These are phyloP conservation scores for Ptilodon capucinus DNA, from an alignment of 2,888 invertebrate species.

Conservation along the genomic window DNA sequence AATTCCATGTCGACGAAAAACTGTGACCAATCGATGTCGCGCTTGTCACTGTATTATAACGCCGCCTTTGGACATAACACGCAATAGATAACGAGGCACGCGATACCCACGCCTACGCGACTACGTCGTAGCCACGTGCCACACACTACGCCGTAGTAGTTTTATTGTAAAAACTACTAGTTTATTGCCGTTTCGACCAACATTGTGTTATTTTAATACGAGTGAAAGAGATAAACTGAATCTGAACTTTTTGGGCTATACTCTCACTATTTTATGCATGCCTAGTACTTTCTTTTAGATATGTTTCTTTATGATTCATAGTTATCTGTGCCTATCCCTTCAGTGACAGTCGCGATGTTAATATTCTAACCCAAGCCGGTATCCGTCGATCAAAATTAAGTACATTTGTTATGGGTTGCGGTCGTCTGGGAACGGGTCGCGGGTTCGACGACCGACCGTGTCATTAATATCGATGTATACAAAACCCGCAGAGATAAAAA, in stretches of 20 bases:
- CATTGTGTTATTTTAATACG: too few species aligned
- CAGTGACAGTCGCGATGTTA: neutral
- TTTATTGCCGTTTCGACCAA: too few species aligned
- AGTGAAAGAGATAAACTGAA: too few species aligned
- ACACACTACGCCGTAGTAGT: neutral
- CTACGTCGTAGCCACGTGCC: neutral
- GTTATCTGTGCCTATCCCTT: neutral
- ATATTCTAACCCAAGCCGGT: neutral
- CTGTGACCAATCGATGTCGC: neutral
- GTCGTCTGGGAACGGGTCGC: constrained; percentile 5
- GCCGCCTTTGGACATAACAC: neutral
- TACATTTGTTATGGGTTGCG: constrained; percentile 10
- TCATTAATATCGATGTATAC: constrained; percentile 8
- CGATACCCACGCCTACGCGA: neutral
- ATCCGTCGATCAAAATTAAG: constrained; percentile 7
- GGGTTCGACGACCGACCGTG: constrained; percentile 25
- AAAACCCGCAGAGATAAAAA: neutral
- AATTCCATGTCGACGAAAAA: neutral
- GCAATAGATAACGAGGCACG: neutral
- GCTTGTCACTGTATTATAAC: neutral
- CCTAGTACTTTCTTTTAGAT: too few species aligned
- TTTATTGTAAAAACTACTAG: neutral
- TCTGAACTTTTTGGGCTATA: too few species aligned
- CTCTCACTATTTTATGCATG: too few species aligned
- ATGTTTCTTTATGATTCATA: too few species aligned